A percentile compares a stretch with the other conserved stretches of the same genome.
These are phyloP conservation scores for Heterochromis multidens DNA, from an alignment of 2,113 vertebrate genomes.

Conservation along the genomic window DNA sequence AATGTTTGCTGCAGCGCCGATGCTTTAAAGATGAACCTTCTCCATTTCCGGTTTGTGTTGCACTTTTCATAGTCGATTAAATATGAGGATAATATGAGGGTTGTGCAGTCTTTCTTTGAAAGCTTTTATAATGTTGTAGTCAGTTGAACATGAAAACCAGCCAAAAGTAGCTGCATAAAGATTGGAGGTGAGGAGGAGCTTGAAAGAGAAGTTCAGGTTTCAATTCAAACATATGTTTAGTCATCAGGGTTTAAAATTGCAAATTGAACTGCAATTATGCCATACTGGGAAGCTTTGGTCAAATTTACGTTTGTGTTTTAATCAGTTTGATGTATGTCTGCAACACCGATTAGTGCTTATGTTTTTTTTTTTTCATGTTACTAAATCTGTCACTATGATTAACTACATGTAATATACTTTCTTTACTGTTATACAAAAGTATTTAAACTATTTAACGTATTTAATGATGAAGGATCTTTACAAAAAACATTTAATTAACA, in stretches of 20 bases:
- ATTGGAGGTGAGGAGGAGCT: not conserved
- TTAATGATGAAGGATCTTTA: not conserved
- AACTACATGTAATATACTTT: not conserved
- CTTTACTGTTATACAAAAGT: not conserved
- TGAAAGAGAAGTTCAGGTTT: not conserved
- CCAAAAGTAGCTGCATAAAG: not conserved
- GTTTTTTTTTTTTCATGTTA: not conserved
- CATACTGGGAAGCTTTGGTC: too few relatives aligned
- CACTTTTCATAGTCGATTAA: fast-evolving
- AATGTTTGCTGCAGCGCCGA: not conserved
- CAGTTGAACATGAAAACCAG: not conserved
- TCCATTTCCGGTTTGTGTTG: not conserved
- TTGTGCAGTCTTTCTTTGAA: not conserved
- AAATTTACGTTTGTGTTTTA: too few relatives aligned
- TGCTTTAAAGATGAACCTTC: not conserved
- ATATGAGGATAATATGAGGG: not conserved
- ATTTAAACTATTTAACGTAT: not conserved
- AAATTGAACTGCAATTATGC: too few relatives aligned
- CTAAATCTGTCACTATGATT: not conserved
- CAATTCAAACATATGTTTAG: too few relatives aligned
- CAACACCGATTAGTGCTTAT: not conserved
- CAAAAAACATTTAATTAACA: not conserved
- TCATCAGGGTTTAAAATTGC: too few relatives aligned
- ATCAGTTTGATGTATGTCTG: not conserved
- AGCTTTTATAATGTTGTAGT: not conserved